Conservation (phyloP, 2,113 vertebrate species). For the Garra rufa region DNA sequence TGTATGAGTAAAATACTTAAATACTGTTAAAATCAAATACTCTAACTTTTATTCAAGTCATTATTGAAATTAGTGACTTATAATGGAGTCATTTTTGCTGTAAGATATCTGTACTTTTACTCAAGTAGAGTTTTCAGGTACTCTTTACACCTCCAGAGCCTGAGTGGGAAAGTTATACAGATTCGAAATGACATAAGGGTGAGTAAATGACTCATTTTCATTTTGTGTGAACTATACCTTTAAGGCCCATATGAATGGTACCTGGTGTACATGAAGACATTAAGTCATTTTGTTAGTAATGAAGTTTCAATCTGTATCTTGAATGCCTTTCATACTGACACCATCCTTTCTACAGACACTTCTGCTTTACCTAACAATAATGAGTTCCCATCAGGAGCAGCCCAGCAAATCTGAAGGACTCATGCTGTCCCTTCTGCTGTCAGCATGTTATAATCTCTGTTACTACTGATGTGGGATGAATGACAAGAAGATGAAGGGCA, state of each 20-base stretch:
- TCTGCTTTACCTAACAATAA: neutral
- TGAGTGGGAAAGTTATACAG: neutral
- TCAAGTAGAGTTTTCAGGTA: neutral
- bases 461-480: neutral
- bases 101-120: neutral
- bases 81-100: neutral
- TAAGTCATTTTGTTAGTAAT: neutral
- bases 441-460: neutral
- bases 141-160: neutral
- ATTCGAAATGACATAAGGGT: neutral
- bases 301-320: neutral
- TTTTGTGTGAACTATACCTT: neutral
- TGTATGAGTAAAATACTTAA: neutral
- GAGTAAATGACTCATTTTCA: neutral
- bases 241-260: neutral
- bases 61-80: neutral
- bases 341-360: neutral
- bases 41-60: no score
- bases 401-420: conserved; percentile 2
- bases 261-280: neutral
- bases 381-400: neutral
- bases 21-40: neutral
- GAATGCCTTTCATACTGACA: neutral
- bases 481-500: neutral
- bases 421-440: neutral